Evolutionary conservation across 2,797 vertebrate genomes (phyloP).

Genomic region (Yasuhikotakia modesta): DNA sequence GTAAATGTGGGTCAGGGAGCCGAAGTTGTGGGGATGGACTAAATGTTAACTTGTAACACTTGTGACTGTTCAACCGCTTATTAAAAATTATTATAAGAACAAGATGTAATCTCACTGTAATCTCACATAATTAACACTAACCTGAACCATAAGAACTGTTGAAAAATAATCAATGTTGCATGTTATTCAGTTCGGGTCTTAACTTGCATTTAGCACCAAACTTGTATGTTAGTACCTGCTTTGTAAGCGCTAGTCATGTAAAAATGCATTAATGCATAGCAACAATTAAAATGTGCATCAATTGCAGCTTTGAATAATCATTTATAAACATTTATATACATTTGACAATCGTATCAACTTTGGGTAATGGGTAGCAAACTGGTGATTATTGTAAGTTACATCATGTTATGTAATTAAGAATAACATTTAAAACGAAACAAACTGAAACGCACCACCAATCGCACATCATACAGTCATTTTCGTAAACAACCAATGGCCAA

Average conservation of each 20-base stretch:
- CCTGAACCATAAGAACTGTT: neutral
- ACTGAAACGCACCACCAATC: no score
- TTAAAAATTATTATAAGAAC: conserved; percentile 13
- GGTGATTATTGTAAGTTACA: no score
- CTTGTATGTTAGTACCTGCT: neutral
- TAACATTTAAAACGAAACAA: no score
- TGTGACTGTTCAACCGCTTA: neutral
- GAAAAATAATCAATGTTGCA: no score
- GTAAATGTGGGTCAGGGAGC: conserved; percentile 30
- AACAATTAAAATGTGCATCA: neutral
- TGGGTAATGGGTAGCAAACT: no score
- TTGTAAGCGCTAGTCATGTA: no score
- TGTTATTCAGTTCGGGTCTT: neutral
- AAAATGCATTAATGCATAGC: neutral
- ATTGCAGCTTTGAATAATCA: neutral
- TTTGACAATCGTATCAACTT: no score
- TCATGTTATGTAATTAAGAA: no score
- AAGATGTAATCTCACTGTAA: neutral
- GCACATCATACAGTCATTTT: no score
- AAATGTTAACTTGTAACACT: conserved; percentile 28
- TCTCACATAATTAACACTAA: conserved; percentile 31
- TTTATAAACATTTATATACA: no score
- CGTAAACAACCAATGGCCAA: no score
- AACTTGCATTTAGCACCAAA: neutral
- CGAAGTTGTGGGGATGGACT: conserved; percentile 17